phyloP scores from a whole-genome alignment of 2,113 vertebrate genomes.

The Anguilla japonica region DNA sequence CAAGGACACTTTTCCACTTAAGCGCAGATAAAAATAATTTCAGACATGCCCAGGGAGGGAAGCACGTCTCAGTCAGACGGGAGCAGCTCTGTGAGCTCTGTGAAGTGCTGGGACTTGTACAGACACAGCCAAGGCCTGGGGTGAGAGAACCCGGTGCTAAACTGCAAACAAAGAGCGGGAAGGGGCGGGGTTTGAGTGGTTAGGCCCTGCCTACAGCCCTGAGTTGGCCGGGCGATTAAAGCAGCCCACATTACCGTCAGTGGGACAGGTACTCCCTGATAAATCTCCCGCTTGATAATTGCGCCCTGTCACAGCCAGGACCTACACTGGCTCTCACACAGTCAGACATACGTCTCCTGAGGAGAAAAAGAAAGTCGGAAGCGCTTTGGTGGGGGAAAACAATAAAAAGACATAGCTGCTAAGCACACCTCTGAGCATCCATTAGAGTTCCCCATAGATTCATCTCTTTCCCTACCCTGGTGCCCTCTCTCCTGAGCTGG shows the following conservation, averaged over 20 bases:
- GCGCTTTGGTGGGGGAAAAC: background rate
- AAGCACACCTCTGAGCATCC: background rate
- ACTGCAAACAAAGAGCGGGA: background rate
- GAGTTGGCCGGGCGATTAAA: background rate
- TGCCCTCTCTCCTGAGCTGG: background rate
- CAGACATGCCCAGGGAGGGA: background rate
- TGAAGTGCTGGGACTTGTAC: background rate
- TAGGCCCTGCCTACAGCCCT: background rate
- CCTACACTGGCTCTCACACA: background rate
- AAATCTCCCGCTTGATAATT: constrained; percentile 3
- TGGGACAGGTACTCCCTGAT: background rate
- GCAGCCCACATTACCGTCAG: background rate
- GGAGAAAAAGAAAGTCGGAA: background rate
- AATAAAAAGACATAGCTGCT: background rate
- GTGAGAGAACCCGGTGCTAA: background rate
- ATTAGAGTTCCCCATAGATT: background rate
- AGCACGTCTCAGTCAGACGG: background rate
- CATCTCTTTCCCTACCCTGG: background rate
- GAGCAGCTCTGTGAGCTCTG: background rate
- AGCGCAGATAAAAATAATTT: background rate
- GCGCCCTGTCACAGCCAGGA: background rate
- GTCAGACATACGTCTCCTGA: background rate
- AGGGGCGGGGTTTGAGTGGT: background rate
- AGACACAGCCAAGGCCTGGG: background rate
- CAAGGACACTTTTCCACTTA: constrained; percentile 4